These are phyloP conservation scores for Sphenodon punctatus DNA, from an alignment of 2,797 vertebrate genomes.

Conservation along the genomic window DNA sequence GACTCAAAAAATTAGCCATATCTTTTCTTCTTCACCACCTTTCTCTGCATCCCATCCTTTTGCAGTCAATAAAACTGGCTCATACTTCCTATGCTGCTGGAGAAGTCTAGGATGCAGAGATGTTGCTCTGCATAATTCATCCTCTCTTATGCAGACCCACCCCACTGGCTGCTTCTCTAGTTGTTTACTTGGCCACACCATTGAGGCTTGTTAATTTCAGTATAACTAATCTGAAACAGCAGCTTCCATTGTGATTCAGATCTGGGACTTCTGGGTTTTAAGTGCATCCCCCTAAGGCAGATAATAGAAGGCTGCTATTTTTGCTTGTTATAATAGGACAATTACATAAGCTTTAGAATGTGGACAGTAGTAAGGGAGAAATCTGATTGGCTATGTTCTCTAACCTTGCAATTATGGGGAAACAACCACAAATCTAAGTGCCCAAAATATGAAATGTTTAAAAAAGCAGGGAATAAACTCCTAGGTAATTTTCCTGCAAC, in stretches of 20 bases:
- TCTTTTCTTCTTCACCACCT: conserved; percentile 11
- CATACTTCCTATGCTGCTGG: conserved; percentile 11
- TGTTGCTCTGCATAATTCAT: conserved; percentile 27
- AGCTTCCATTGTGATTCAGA: conserved; percentile 45
- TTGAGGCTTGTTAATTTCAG: conserved; percentile 7
- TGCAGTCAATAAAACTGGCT: background rate
- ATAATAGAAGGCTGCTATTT: conserved; percentile 45
- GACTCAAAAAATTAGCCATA: conserved; percentile 36
- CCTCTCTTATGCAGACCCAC: conserved; percentile 2
- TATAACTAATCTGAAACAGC: conserved; percentile 56
- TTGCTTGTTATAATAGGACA: conserved; percentile 12
- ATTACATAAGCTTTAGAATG: background rate
- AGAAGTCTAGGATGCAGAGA: background rate
- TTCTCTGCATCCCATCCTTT: background rate
- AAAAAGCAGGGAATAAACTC: background rate
- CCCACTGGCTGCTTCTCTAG: conserved; percentile 21
- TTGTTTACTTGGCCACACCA: conserved; percentile 27
- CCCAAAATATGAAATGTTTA: background rate
- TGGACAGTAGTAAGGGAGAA: background rate
- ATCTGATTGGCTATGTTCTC: background rate
- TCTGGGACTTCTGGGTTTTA: conserved; percentile 56
- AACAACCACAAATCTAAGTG: background rate
- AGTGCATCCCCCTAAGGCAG: conserved; percentile 27
- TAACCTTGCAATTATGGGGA: background rate
- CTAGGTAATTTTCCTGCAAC: background rate